Conservation (phyloP, 1,140 invertebrate species). For the Polypedilum pembai region DNA sequence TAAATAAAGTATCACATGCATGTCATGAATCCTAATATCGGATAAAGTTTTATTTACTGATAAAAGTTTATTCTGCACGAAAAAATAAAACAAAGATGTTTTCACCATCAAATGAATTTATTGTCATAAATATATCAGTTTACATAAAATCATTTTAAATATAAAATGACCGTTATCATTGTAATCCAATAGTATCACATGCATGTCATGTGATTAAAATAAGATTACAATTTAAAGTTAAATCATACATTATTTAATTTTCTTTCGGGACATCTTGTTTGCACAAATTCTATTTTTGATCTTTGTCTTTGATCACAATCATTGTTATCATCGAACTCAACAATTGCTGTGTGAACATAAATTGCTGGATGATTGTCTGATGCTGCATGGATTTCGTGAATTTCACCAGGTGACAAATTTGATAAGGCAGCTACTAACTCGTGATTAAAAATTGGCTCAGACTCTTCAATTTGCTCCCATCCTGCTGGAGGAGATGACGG, state of each 20-base stretch:
- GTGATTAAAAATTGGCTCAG: conserved; percentile 87
- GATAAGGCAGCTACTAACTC: conserved; percentile 88
- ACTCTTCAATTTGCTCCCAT: conserved; percentile 85
- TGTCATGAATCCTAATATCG: too few relatives aligned
- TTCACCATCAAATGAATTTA: too few relatives aligned
- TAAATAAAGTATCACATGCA: too few relatives aligned
- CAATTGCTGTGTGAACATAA: conserved; percentile 67
- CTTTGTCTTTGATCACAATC: conserved; percentile 26
- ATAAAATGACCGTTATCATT: too few relatives aligned
- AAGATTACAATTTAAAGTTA: too few relatives aligned
- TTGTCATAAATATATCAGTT: too few relatives aligned
- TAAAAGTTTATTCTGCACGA: too few relatives aligned
- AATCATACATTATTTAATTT: conserved; percentile 31
- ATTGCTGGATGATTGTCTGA: conserved; percentile 80
- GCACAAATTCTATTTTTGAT: conserved; percentile 44
- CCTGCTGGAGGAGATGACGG: conserved; percentile 94
- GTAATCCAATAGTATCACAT: too few relatives aligned
- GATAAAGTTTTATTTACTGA: too few relatives aligned
- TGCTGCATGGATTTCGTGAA: conserved; percentile 75
- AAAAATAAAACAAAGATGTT: too few relatives aligned
- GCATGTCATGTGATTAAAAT: too few relatives aligned
- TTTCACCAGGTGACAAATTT: conserved; percentile 74
- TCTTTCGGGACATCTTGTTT: conserved; percentile 53
- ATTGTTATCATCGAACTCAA: conserved; percentile 38
- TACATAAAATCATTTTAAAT: too few relatives aligned